These are phyloP conservation scores for Bradypus variegatus DNA, from an alignment of 2,797 vertebrate genomes.

Conservation along the genomic window DNA sequence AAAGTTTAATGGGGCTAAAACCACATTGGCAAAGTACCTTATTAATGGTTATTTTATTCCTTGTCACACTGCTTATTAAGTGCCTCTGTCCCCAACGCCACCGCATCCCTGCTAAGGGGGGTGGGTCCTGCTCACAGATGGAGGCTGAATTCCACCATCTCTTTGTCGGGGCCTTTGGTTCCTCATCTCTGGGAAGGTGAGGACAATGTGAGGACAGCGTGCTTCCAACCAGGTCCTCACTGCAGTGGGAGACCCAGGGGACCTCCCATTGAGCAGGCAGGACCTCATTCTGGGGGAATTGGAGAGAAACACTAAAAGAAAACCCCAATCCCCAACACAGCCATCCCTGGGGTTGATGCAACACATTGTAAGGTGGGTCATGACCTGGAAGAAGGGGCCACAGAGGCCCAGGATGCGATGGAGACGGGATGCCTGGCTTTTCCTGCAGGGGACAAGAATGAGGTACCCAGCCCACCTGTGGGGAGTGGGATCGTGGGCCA, in stretches of 20 bases:
- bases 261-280: background rate
- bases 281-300: background rate
- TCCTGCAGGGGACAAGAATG: background rate
- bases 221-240: background rate
- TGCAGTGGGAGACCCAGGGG: accelerated
- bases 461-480: accelerated
- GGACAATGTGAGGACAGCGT: no score
- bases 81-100: slow-evolving; percentile 39
- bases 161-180: background rate
- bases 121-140: background rate
- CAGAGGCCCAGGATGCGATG: background rate
- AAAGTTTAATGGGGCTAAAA: slow-evolving; percentile 73
- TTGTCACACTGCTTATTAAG: slow-evolving; percentile 65
- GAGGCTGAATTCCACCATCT: background rate
- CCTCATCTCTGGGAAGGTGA: background rate
- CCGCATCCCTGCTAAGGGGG: background rate
- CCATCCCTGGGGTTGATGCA: background rate
- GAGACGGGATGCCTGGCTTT: background rate
- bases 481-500: no score
- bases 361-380: background rate
- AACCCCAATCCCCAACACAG: background rate
- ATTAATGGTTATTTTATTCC: slow-evolving; percentile 69
- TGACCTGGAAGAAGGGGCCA: background rate
- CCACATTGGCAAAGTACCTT: slow-evolving; percentile 64
- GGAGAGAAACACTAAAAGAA: background rate